These are phyloP conservation scores for Cyprinella venusta DNA, from an alignment of 2,797 vertebrate species.

Conservation along the genomic window DNA sequence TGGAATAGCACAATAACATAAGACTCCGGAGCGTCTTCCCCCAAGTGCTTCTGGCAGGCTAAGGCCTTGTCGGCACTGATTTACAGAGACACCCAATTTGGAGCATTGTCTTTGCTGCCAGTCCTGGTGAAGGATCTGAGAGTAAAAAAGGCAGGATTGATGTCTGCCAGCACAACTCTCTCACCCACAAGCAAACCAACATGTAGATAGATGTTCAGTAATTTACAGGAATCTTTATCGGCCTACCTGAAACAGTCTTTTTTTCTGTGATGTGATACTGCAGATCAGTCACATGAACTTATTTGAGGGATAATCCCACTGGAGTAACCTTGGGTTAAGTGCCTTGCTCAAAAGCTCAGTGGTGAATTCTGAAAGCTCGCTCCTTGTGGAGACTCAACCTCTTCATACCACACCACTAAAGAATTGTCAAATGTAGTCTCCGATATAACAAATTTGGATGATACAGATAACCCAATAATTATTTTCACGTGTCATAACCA, in stretches of 20 bases:
- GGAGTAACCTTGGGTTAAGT: not conserved
- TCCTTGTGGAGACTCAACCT: not conserved
- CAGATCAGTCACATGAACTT: conserved; percentile 1
- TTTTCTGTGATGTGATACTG: not conserved
- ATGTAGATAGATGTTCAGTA: not conserved
- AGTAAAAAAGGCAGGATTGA: conserved; percentile 7
- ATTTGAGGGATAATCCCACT: not conserved
- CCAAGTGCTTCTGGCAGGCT: conserved; percentile 56
- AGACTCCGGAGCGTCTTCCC: conserved; percentile 37
- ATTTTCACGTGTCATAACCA: not conserved
- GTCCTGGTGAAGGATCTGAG: conserved; percentile 35
- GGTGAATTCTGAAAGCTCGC: not conserved
- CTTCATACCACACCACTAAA: not conserved
- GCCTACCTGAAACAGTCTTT: not conserved
- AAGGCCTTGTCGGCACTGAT: conserved; percentile 57
- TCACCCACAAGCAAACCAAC: not conserved
- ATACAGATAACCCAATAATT: not conserved
- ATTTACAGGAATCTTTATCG: not conserved
- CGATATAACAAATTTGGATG: not conserved
- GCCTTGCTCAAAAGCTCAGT: conserved; percentile 4
- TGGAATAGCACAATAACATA: conserved; percentile 23
- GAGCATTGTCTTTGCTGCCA: conserved; percentile 65
- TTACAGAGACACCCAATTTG: conserved; percentile 68
- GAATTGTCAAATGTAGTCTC: not conserved
- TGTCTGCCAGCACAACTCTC: conserved; percentile 14